phyloP scores from a whole-genome alignment of 2,797 vertebrate genomes.

The Carcharodon carcharias region DNA sequence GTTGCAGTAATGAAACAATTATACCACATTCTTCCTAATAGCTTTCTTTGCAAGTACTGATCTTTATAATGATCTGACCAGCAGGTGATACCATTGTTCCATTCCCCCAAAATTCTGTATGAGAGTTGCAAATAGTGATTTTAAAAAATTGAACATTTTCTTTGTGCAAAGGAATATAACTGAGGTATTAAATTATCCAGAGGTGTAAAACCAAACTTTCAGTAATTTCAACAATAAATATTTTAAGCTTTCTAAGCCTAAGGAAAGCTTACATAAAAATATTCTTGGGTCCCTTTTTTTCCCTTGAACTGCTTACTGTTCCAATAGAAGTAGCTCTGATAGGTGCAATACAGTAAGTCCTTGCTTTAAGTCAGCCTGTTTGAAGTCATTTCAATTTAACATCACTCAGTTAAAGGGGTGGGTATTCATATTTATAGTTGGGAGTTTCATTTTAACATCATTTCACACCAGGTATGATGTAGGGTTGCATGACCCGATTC shows the following conservation, averaged over 20 bases:
- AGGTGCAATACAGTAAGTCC: too few species aligned
- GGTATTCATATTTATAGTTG: too few species aligned
- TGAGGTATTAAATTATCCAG: neutral
- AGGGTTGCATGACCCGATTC: too few species aligned
- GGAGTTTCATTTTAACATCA: too few species aligned
- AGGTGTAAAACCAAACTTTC: neutral
- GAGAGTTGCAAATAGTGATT: neutral
- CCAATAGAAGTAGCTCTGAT: too few species aligned
- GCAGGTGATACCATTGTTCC: neutral
- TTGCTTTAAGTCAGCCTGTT: too few species aligned
- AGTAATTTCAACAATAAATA: neutral
- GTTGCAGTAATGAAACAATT: neutral
- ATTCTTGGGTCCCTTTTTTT: neutral
- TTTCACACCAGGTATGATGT: too few species aligned
- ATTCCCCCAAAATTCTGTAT: neutral
- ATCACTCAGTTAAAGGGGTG: neutral
- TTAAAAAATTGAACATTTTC: neutral
- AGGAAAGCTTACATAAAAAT: neutral
- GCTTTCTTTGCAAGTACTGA: neutral
- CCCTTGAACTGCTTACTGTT: neutral
- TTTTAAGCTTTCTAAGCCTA: neutral
- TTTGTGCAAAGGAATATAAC: neutral
- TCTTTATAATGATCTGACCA: neutral
- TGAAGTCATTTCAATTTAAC: neutral
- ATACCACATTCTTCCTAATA: too few species aligned